These are phyloP conservation scores for Actenoides hombroni DNA, from an alignment of 2,113 vertebrate species.

Conservation along the genomic window DNA sequence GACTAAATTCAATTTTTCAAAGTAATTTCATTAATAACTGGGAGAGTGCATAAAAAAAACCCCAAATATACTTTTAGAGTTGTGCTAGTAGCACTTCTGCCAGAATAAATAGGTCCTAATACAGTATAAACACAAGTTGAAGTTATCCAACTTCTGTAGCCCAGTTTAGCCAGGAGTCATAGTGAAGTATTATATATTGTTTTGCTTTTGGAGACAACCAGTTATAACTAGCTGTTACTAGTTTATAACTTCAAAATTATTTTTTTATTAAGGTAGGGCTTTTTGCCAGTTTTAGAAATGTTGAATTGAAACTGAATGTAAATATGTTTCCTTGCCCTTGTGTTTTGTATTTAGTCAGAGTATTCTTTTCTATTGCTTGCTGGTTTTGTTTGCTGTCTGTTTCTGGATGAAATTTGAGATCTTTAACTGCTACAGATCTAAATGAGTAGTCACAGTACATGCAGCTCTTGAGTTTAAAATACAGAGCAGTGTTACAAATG, in stretches of 20 bases:
- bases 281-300: background rate
- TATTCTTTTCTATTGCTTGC: background rate
- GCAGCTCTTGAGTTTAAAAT: background rate
- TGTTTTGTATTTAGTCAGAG: background rate
- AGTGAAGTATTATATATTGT: background rate
- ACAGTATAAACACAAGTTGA: background rate
- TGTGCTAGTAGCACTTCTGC: background rate
- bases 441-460: background rate
- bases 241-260: background rate
- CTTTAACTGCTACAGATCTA: background rate
- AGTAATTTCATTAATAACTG: background rate
- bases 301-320: background rate
- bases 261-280: background rate
- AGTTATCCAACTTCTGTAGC: background rate
- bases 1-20: background rate
- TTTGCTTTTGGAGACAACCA: background rate
- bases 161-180: background rate
- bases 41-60: background rate
- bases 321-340: background rate
- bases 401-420: background rate
- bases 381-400: background rate
- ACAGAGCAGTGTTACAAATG: background rate
- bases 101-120: background rate
- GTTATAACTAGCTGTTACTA: background rate
- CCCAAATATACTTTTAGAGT: background rate